Evolutionary conservation across 2,888 invertebrate species (phyloP).

Genomic region (Trypoxylon attenuatum): DNA sequence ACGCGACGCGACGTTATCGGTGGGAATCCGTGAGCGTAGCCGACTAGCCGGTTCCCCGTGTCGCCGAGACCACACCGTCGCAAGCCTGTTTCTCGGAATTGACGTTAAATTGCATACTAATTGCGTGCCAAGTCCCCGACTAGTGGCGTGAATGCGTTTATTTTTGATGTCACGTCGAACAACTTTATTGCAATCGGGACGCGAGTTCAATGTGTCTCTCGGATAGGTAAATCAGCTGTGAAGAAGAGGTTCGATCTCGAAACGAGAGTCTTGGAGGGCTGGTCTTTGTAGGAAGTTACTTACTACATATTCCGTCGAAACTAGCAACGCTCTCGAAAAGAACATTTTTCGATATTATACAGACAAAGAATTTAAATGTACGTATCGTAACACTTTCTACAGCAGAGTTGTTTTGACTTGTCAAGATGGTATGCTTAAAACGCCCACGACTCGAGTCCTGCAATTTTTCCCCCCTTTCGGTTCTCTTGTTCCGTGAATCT

Average conservation of each 20-base stretch:
- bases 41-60: neutral
- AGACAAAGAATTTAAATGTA: conserved; percentile 29
- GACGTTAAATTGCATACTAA: neutral
- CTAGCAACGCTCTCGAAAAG: conserved; percentile 4
- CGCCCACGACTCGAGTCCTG: conserved; percentile 33
- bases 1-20: neutral
- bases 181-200: neutral
- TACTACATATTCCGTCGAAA: neutral
- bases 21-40: neutral
- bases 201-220: no score
- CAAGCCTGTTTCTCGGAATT: neutral
- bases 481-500: conserved; percentile 17
- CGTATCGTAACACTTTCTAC: conserved; percentile 29
- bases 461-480: conserved; percentile 10
- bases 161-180: neutral
- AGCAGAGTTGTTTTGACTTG: conserved; percentile 54
- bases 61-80: neutral
- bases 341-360: conserved; percentile 40
- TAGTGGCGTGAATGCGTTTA: no score
- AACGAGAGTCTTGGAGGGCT: no score
- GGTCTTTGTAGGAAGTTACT: no score
- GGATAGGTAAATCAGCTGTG: no score
- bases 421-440: conserved; percentile 40
- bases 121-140: neutral
- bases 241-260: no score